Percentiles rank a stretch among this genome's conserved stretches.
Evolutionary conservation across 2,888 invertebrate genomes (phyloP).

Genomic region (Apeira syringaria): DNA sequence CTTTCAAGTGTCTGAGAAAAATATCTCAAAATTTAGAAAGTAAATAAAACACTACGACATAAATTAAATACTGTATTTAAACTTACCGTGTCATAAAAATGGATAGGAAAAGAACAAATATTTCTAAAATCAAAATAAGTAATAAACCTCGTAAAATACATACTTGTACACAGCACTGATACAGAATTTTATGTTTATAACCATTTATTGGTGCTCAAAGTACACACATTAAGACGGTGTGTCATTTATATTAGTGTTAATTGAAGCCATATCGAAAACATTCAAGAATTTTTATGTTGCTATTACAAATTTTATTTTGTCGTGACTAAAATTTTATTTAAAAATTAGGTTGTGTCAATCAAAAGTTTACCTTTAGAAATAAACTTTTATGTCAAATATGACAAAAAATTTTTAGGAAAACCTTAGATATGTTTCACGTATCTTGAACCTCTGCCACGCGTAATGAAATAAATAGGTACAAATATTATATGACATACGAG

Average conservation of each 20-base stretch:
- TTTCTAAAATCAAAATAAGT: slow-evolving; percentile 2
- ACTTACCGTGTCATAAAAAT: no score
- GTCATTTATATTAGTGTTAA: slow-evolving; percentile 35
- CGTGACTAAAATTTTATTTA: not conserved
- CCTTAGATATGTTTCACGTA: no score
- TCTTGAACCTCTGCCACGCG: no score
- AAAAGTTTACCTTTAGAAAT: no score
- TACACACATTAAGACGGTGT: slow-evolving; percentile 26
- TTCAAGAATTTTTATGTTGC: slow-evolving; percentile 13
- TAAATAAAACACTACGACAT: no score
- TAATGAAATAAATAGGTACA: no score
- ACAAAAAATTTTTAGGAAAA: no score
- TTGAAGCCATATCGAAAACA: slow-evolving; percentile 27
- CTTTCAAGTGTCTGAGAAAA: no score
- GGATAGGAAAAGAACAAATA: not conserved
- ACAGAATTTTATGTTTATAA: slow-evolving; percentile 25
- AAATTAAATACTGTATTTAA: no score
- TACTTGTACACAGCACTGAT: slow-evolving; percentile 12
- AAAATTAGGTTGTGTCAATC: not conserved
- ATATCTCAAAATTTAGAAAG: no score
- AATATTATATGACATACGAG: no score
- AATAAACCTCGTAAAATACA: slow-evolving; percentile 14
- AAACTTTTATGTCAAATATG: no score
- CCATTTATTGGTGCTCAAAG: slow-evolving; percentile 30
- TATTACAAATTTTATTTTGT: slow-evolving; percentile 6